These are phyloP conservation scores for Pseudomyrmex pallidus DNA, from an alignment of 1,140 invertebrate genomes.

Conservation along the genomic window DNA sequence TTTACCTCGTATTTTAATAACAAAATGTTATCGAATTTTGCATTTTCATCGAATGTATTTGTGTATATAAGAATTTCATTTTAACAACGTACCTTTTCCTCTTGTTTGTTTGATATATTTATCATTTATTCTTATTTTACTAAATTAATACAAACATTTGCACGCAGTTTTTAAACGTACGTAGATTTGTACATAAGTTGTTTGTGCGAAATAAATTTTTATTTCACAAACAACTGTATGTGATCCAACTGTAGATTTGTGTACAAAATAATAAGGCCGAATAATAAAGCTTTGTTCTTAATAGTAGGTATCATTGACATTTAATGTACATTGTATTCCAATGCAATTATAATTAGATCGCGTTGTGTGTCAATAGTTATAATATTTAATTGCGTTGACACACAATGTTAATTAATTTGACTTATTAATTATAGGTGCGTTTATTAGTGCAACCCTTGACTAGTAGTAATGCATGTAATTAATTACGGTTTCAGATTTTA, in stretches of 20 bases:
- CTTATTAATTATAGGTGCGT: constrained; percentile 34
- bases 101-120: too few species aligned
- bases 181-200: too few species aligned
- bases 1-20: too few species aligned
- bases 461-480: constrained; percentile 51
- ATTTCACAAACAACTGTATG: too few species aligned
- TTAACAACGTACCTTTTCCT: too few species aligned
- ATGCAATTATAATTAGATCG: constrained; percentile 23
- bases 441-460: constrained; percentile 37
- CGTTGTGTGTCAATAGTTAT: constrained; percentile 46
- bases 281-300: constrained; percentile 31
- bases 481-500: constrained; percentile 39
- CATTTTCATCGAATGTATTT: too few species aligned
- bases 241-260: not conserved
- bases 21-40: too few species aligned
- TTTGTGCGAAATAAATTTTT: not conserved
- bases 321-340: constrained; percentile 31
- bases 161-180: too few species aligned
- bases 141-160: too few species aligned
- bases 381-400: constrained; percentile 52
- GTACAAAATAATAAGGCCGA: too few species aligned
- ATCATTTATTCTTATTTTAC: too few species aligned
- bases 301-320: constrained; percentile 26
- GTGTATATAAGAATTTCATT: too few species aligned
- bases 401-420: constrained; percentile 53